Evolutionary conservation across 2,888 invertebrate species (phyloP).

Genomic region (Scaeva pyrastri): DNA sequence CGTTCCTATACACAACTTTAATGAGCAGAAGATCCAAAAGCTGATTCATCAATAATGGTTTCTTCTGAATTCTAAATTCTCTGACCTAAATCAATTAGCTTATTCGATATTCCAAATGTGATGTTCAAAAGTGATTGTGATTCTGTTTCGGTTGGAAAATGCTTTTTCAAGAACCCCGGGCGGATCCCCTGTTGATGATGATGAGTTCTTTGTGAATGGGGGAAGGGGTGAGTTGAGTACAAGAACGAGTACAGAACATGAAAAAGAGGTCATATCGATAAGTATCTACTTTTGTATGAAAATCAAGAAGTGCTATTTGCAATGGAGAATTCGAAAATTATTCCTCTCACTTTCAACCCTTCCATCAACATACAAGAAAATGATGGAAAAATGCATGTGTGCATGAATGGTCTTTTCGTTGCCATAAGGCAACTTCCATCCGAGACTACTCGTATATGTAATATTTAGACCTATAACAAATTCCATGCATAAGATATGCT

Average conservation of each 20-base stretch:
- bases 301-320: too few species aligned
- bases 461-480: too few species aligned
- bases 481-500: constrained; percentile 45
- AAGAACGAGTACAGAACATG: too few species aligned
- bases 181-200: background rate
- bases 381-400: background rate
- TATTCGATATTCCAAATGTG: background rate
- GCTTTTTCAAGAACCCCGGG: background rate
- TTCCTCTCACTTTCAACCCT: background rate
- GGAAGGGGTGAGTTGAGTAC: too few species aligned
- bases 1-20: too few species aligned
- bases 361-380: background rate
- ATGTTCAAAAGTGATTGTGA: background rate
- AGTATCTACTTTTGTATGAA: too few species aligned
- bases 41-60: constrained; percentile 4
- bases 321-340: too few species aligned
- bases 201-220: too few species aligned
- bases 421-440: constrained; percentile 24
- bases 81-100: constrained; percentile 43
- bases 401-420: constrained; percentile 4
- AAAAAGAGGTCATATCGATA: too few species aligned
- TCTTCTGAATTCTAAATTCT: background rate
- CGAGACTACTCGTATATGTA: too few species aligned
- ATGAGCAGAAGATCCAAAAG: background rate
- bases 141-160: background rate